phyloP scores from a whole-genome alignment of 2,113 vertebrate species.

The Erinaceus europaeus region DNA sequence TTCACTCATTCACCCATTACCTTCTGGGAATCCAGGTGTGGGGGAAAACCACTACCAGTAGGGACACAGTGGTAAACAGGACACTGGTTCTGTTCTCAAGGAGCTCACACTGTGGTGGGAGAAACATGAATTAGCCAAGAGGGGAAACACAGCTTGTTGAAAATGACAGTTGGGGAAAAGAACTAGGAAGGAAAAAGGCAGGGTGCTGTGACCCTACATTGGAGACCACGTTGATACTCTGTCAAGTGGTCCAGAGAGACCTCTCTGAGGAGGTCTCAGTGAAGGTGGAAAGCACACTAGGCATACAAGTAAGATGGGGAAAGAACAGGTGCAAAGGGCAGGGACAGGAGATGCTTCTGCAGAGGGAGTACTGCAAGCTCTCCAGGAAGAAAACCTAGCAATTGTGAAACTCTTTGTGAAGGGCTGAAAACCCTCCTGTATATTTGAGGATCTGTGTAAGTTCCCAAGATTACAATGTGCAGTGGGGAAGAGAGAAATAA shows the following conservation, averaged over 20 bases:
- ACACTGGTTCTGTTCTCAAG: neutral
- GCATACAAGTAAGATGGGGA: neutral
- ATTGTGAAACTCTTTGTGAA: neutral
- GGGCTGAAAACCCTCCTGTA: neutral
- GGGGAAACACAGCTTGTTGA: neutral
- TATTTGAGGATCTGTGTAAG: neutral
- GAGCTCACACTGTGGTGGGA: neutral
- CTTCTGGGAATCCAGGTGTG: rapidly evolving
- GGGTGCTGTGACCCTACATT: neutral
- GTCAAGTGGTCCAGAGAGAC: neutral
- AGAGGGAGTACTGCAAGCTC: neutral
- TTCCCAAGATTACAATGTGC: neutral
- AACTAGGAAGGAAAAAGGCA: too few relatives aligned
- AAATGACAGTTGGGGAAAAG: too few relatives aligned
- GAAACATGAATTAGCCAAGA: neutral
- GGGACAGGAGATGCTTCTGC: neutral
- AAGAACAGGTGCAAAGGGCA: neutral
- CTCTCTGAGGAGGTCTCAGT: neutral
- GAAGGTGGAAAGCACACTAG: neutral
- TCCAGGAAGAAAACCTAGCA: neutral
- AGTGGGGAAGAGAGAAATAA: neutral
- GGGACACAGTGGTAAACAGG: neutral
- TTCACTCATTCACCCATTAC: neutral
- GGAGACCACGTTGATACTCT: neutral
- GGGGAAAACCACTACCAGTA: too few relatives aligned